Percentiles rank a stretch among this genome's conserved stretches.
Evolutionary conservation across 2,113 vertebrate species (phyloP).

Genomic region (Cyanoliseus patagonus): DNA sequence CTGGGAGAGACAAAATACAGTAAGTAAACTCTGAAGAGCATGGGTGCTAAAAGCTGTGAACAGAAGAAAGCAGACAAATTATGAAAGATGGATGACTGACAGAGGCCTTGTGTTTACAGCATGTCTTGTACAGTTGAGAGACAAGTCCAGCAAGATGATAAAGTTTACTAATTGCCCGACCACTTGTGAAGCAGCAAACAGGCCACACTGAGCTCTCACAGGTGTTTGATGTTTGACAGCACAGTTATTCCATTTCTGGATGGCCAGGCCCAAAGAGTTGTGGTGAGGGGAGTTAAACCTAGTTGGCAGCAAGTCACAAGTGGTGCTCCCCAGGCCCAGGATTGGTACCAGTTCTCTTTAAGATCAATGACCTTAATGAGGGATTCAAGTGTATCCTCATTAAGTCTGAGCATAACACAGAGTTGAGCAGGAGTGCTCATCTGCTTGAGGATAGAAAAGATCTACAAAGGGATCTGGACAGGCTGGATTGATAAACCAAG

Average conservation of each 20-base stretch:
- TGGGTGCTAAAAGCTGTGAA: background rate
- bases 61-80: background rate
- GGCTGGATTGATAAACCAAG: accelerated
- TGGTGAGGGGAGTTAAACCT: background rate
- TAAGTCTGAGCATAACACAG: background rate
- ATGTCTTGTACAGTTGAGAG: background rate
- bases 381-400: background rate
- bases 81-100: background rate
- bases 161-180: background rate
- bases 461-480: background rate
- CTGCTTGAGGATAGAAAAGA: background rate
- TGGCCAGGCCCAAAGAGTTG: background rate
- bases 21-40: background rate
- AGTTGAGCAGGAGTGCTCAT: accelerated
- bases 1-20: background rate
- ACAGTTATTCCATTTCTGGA: background rate
- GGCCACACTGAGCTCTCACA: background rate
- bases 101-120: background rate
- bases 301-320: background rate
- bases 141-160: slow-evolving; percentile 6
- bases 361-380: background rate
- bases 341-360: background rate
- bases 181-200: background rate
- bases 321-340: background rate
- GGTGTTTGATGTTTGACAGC: background rate